These are phyloP conservation scores for Drosophila borborema DNA, from an alignment of 2,888 invertebrate species.

Conservation along the genomic window DNA sequence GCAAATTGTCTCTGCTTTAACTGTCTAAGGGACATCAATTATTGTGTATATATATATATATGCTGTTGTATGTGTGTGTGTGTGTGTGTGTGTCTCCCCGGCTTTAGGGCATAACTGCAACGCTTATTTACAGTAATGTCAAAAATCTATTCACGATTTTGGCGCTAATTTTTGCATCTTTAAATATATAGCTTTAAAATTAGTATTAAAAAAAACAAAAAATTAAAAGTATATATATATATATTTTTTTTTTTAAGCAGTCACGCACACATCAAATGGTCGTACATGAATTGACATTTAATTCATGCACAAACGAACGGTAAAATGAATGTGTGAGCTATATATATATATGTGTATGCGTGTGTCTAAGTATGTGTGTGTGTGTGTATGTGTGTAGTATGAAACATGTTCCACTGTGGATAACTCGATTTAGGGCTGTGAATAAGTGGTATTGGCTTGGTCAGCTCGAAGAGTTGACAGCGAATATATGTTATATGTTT, in stretches of 20 bases:
- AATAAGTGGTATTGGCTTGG: background rate
- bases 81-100: background rate
- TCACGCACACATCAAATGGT: background rate
- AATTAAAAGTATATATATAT: too few relatives aligned
- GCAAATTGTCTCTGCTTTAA: background rate
- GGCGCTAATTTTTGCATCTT: background rate
- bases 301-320: background rate
- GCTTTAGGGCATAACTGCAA: slow-evolving; percentile 12
- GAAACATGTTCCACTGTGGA: background rate
- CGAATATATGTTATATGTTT: background rate
- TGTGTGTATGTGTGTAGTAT: background rate
- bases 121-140: slow-evolving; percentile 29
- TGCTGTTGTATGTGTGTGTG: background rate
- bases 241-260: background rate
- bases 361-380: too few relatives aligned
- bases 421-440: background rate
- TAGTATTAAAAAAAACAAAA: background rate
- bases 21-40: background rate
- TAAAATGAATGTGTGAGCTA: background rate
- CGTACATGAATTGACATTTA: background rate
- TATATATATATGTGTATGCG: background rate
- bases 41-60: background rate
- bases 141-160: slow-evolving; percentile 4
- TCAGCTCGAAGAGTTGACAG: slow-evolving; percentile 6
- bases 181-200: background rate